Evolutionary conservation across 2,113 vertebrate genomes (phyloP), one percentile per base, ranked within the genome.

Genomic region (Megaleporinus macrocephalus): DNA sequence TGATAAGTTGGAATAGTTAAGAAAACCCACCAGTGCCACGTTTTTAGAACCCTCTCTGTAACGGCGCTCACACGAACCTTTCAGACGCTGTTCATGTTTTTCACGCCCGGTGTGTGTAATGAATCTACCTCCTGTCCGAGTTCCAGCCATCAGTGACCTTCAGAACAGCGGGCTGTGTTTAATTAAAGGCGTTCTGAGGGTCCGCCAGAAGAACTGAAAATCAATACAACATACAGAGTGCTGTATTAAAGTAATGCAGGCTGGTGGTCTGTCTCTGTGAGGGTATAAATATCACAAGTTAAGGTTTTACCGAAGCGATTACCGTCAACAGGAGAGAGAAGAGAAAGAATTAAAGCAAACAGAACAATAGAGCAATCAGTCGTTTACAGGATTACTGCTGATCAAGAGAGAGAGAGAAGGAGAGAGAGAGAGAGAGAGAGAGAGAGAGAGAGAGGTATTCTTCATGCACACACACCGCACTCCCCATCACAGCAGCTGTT

Each of bases 401-500:
- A 51, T 51, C 13, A 51, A 14, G 16, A 51, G 2, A 51, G 13
- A 49, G 10, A 49, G 47, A 49, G 4, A 55, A 20, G 3, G 11
- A 55, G 18, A 55, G 5, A 55, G 18, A 16, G 11, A 44, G 10
- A 44, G 9, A 36, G 47, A 15, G 11, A 49, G 14, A 44, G 11
- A 13, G 47, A 13, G 9, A 6, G 49, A 51, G 49, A 15, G 49
- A 51, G 5, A 14, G 16, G 49, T 65, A 65, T 10, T 5, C 29
- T 27, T 5, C 36, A 70, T 33, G 44, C 66, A 70, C 22, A 24
- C 36, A 44, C 36, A 70, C 36, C 41, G 20, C n/a, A 6, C 53
- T 66, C 29, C 22, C 20, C 63, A 16, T 66, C 29, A 66, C 29
- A 66, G 63, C 63, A 66, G 63, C 27, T 66, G 63, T 66, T 66